Conservation (phyloP, 2,888 invertebrate species). For the Epirrhoe alternata region DNA sequence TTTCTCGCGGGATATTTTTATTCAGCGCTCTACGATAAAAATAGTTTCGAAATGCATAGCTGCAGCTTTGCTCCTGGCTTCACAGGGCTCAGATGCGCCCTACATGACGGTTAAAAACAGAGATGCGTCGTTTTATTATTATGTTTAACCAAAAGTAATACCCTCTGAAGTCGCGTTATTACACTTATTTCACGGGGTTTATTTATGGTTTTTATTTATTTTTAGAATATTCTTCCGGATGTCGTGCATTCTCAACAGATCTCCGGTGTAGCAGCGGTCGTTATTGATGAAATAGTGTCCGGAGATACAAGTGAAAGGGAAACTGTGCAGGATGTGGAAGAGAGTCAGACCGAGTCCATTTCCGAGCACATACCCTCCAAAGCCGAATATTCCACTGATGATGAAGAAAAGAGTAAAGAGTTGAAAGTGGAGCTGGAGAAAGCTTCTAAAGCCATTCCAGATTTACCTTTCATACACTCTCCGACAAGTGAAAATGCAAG, state of each 20-base stretch:
- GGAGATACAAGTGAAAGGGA: conserved; percentile 54
- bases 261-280: conserved; percentile 63
- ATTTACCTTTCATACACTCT: conserved; percentile 54
- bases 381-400: conserved; percentile 68
- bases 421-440: conserved; percentile 55
- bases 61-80: conserved; percentile 55
- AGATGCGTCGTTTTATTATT: conserved; percentile 22
- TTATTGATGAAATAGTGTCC: conserved; percentile 56
- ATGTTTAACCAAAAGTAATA: conserved; percentile 28
- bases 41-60: conserved; percentile 69
- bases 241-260: conserved; percentile 82
- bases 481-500: conserved; percentile 59
- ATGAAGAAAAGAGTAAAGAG: conserved; percentile 52
- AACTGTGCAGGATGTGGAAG: conserved; percentile 56
- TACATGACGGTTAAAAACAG: conserved; percentile 4
- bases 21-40: conserved; percentile 64
- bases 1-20: conserved; percentile 64
- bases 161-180: conserved; percentile 35
- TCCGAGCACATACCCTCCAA: conserved; percentile 77
- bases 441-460: conserved; percentile 54
- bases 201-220: conserved; percentile 77
- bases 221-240: conserved; percentile 84
- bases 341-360: conserved; percentile 73
- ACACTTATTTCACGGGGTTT: conserved; percentile 48
- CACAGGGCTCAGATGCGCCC: conserved; percentile 40